Base-by-base conservation (phyloP, 2,797 vertebrate species). In the Leptoclinus maculatus region DNA sequence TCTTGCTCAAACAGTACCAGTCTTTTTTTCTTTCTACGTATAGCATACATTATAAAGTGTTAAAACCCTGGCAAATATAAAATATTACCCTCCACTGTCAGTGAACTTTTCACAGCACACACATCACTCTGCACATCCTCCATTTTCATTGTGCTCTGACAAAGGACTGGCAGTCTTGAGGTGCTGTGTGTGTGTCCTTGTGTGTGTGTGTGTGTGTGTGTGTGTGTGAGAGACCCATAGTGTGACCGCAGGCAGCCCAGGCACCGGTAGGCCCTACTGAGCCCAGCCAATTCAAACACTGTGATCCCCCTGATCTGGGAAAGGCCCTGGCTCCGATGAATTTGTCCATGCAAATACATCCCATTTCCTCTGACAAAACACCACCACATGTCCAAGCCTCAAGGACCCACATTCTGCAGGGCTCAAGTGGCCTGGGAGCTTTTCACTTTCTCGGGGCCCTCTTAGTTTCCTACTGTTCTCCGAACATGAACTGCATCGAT, bases 281-380 rank as follows among this genome's bases (percentile, higher is more conserved):
- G 74, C 86, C 56, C 84, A 76, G 92, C 92, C 94, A 95, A 93
- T 82, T 92, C 90, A 94, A 95, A 95, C 92, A 92, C 74, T 85
- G 76, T 83, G 85, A 91, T 91, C 89, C 88, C 73, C 83, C 84
- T 89, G 91, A 94, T 94, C 92, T 90, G 91, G 89, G 89, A 89
- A 91, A 92, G 91, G 86, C 90, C 90, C 82, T 65, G 83, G 88
- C 91, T 93, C 87, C 82, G 79, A 95, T 93, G 90, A 94, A 94
- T 94, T 93, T 93, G 94, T 93, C 90, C 92, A 93, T 93, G 93
- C 93, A 95, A 95, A 95, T 93, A 92, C 89, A 91, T 89, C 88
- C 90, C 84, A 93, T 93, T 95, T 95, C 95, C 94, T 93, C 87
- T 86, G 89, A 93, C 92, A 94, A 94, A 94, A 91, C 91, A 89